These are phyloP conservation scores for Nemoura dubitans DNA, from an alignment of 2,888 invertebrate genomes.

Conservation along the genomic window DNA sequence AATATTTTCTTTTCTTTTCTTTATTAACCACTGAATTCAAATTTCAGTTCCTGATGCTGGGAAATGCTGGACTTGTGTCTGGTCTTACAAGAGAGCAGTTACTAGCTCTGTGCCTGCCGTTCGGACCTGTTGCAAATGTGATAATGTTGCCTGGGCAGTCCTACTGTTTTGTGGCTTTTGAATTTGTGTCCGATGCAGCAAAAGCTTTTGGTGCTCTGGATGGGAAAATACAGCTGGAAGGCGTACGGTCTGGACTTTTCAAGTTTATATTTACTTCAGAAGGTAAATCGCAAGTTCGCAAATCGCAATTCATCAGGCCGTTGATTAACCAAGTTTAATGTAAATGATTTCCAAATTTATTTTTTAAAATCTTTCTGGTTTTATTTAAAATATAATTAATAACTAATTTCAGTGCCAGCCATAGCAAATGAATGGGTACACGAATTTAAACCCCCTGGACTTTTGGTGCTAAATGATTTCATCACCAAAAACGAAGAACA, in stretches of 20 bases:
- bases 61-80: slow-evolving; percentile 87
- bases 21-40: not conserved
- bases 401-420: slow-evolving; percentile 59
- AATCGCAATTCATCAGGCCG: not conserved
- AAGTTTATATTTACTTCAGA: not conserved
- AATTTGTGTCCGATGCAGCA: slow-evolving; percentile 62
- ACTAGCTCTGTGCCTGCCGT: slow-evolving; percentile 63
- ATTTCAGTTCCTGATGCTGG: slow-evolving; percentile 78
- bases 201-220: slow-evolving; percentile 69
- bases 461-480: slow-evolving; percentile 76
- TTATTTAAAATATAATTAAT: too few relatives aligned
- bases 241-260: not conserved
- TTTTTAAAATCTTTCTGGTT: not conserved
- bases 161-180: slow-evolving; percentile 78
- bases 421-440: slow-evolving; percentile 50
- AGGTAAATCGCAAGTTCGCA: not conserved
- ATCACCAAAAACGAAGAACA: slow-evolving; percentile 75
- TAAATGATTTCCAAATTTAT: too few relatives aligned
- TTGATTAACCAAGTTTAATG: too few relatives aligned
- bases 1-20: too few relatives aligned
- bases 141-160: slow-evolving; percentile 82
- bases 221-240: slow-evolving; percentile 61
- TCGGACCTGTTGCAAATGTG: slow-evolving; percentile 68
- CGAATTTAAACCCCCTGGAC: slow-evolving; percentile 68
- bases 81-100: slow-evolving; percentile 76